Conservation (phyloP, 2,113 vertebrate species). For the Myotis brandtii region DNA sequence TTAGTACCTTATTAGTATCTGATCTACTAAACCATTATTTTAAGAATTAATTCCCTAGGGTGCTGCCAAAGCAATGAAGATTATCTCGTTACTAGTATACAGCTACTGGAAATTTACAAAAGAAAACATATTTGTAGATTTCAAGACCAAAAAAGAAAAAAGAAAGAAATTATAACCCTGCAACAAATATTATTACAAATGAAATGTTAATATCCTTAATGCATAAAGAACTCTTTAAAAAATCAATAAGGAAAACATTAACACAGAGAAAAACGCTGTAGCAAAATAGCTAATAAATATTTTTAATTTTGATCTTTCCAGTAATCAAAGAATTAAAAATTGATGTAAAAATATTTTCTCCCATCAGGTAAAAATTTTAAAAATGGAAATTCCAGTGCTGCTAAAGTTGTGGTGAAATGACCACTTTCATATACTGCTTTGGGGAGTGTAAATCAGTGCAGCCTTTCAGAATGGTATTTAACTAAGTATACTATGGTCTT, state of each 20-base stretch:
- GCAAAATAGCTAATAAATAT: constrained; percentile 1
- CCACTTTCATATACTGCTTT: neutral
- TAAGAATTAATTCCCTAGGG: constrained; percentile 58
- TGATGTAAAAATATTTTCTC: constrained; percentile 13
- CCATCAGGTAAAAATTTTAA: neutral
- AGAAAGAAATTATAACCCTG: neutral
- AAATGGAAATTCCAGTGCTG: neutral
- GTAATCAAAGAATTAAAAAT: constrained; percentile 41
- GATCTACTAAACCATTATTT: constrained; percentile 51
- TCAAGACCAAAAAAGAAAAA: neutral
- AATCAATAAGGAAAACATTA: constrained; percentile 43
- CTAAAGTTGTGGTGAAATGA: constrained; percentile 45
- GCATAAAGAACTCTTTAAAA: constrained; percentile 5
- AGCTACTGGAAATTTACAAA: constrained; percentile 63
- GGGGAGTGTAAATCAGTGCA: neutral
- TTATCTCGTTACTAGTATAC: constrained; percentile 36
- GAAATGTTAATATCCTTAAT: constrained; percentile 39
- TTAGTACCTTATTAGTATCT: constrained; percentile 30
- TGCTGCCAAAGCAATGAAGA: constrained; percentile 46
- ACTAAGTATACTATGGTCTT: neutral
- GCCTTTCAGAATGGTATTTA: constrained; percentile 28
- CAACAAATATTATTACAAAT: neutral
- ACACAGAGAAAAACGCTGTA: neutral
- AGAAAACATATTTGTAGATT: constrained; percentile 48
- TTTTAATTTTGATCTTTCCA: constrained; percentile 27